Evolutionary conservation across 2,888 invertebrate species (phyloP), one percentile per base, ranked within the genome.

Genomic region (Saturnia pavonia): DNA sequence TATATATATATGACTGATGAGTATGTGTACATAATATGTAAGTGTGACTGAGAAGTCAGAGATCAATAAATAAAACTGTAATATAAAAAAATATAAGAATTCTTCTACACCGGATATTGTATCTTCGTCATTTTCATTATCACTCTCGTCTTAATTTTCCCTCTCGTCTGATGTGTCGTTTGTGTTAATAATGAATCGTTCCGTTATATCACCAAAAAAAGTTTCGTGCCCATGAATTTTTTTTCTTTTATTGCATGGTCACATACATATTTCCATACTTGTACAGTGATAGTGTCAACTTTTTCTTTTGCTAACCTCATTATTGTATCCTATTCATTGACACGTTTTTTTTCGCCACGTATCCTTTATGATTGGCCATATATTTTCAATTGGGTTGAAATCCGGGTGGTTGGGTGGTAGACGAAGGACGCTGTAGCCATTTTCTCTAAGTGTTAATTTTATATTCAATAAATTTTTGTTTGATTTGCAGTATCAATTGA

Each of bases 191-290:
- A 68, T 68, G 42, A 45, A 68, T 51, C 68, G 9, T 66, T 66
- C 66, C 40, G 66, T 27, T 66, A 66, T 42, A 40, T 16, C n/a
- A n/a, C n/a, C n/a, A n/a, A n/a, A n/a, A n/a, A n/a, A n/a, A 14
- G 66, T 19, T 34, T 66, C 66, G 40, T 34, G 27, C 34, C 66
- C 16, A 40, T 34, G 1, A 66, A 66, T n/a, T 40, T 68, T 48
- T 69, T 27, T 71, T 69, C 68, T 71, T 71, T 71, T 69, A 66
- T 57, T 71, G 69, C 71, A 54, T 71, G 71, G 54, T 66, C 69
- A 54, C 71, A 71, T 69, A 71, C 69, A 71, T 71, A 69, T 71
- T 71, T 67, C 66, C 71, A 71, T 71, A 57, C 66, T 71, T 71
- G 69, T 69, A 57, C 69, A 71, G 65, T 71, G 69, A 71, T 66